These are phyloP conservation scores for Perithous albicinctus DNA, from an alignment of 2,888 invertebrate species.

Conservation along the genomic window DNA sequence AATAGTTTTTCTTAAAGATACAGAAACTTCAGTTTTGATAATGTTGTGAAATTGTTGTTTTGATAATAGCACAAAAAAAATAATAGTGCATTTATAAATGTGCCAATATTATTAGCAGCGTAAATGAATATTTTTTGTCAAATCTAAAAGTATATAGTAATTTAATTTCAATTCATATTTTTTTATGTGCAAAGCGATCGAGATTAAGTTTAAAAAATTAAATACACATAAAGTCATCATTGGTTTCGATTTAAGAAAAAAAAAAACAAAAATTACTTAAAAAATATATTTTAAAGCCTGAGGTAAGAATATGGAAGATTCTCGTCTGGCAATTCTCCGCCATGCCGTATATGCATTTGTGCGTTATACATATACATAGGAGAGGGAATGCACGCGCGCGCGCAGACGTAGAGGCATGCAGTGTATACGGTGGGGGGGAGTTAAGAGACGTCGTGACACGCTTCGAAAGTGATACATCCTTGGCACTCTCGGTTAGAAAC, in stretches of 20 bases:
- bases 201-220: too few relatives aligned
- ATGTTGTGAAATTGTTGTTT: too few relatives aligned
- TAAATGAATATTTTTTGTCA: neutral
- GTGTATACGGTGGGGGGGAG: slow-evolving; percentile 39
- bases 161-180: too few relatives aligned
- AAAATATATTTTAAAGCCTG: neutral
- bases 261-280: neutral
- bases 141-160: too few relatives aligned
- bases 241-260: too few relatives aligned
- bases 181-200: too few relatives aligned
- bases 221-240: too few relatives aligned
- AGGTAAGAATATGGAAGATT: slow-evolving; percentile 31
- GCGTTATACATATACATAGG: slow-evolving; percentile 30
- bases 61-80: too few relatives aligned
- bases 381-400: slow-evolving; percentile 15
- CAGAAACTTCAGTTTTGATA: too few relatives aligned
- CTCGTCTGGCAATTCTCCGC: slow-evolving; percentile 2
- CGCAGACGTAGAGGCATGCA: slow-evolving; percentile 41
- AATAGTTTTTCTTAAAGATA: too few relatives aligned
- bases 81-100: too few relatives aligned
- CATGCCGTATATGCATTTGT: slow-evolving; percentile 20
- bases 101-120: too few relatives aligned
- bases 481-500: slow-evolving; percentile 43
- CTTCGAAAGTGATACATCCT: slow-evolving; percentile 59
- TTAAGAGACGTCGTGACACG: slow-evolving; percentile 59